Conservation (phyloP, 2,888 invertebrate genomes). For the Sminthurides aquaticus region DNA sequence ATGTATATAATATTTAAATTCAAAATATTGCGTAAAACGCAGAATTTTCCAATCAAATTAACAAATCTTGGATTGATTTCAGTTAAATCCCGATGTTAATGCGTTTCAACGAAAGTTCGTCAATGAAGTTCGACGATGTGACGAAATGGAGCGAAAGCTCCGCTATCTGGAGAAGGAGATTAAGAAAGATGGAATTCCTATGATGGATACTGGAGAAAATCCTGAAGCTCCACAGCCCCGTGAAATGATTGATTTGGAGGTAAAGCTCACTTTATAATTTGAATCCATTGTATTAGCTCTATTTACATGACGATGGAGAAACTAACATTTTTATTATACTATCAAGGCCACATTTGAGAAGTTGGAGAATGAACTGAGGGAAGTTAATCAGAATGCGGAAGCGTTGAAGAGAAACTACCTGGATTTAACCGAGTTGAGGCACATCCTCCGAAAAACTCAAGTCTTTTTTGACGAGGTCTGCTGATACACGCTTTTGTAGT, state of each 20-base stretch:
- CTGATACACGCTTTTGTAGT: constrained; percentile 31
- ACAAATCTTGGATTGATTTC: no score
- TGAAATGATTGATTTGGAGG: constrained; percentile 98
- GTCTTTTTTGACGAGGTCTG: constrained; percentile 96
- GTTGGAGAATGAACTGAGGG: constrained; percentile 92
- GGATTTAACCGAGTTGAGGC: constrained; percentile 92
- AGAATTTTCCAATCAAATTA: not conserved
- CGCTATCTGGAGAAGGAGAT: constrained; percentile 96
- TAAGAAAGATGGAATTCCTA: constrained; percentile 90
- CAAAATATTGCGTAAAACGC: not conserved
- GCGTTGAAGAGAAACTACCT: constrained; percentile 90
- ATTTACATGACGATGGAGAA: not conserved
- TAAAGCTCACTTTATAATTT: constrained; percentile 48
- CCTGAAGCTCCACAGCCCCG: constrained; percentile 98
- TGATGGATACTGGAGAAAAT: constrained; percentile 95
- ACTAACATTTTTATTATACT: not conserved
- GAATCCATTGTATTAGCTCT: not conserved
- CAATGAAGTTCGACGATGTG: constrained; percentile 93
- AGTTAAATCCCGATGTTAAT: constrained; percentile 96
- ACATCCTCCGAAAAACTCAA: constrained; percentile 93
- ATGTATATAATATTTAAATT: no score
- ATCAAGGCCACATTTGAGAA: constrained; percentile 81
- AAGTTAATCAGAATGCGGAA: constrained; percentile 97
- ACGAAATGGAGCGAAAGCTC: constrained; percentile 97
- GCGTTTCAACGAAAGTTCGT: constrained; percentile 98